A percentile compares a stretch with the other conserved stretches of the same genome.
These are phyloP conservation scores for Sisyra terminalis DNA, from an alignment of 2,888 invertebrate genomes.

Conservation along the genomic window DNA sequence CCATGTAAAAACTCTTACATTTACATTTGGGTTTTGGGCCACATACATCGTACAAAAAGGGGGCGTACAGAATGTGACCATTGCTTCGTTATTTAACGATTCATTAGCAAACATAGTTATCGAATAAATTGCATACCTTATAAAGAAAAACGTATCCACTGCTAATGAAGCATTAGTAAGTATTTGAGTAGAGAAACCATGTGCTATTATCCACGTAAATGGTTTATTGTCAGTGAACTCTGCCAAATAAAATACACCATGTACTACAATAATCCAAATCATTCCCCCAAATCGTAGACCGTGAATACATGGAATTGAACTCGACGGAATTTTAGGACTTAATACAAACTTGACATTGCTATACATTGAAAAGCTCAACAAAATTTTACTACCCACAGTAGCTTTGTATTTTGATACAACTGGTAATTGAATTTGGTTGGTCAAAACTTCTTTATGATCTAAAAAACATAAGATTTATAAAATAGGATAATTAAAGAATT, in stretches of 20 bases:
- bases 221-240: slow-evolving; percentile 25
- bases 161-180: slow-evolving; percentile 28
- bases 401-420: slow-evolving; percentile 11
- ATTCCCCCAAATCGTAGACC: slow-evolving; percentile 35
- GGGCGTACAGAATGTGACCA: too few relatives aligned
- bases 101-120: too few relatives aligned
- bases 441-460: too few relatives aligned
- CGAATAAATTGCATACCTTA: slow-evolving; percentile 20
- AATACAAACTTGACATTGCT: slow-evolving; percentile 28
- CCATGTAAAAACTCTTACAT: too few relatives aligned
- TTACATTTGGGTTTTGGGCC: too few relatives aligned
- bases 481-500: too few relatives aligned
- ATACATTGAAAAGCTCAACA: slow-evolving; percentile 32
- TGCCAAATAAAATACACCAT: slow-evolving; percentile 27
- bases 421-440: too few relatives aligned
- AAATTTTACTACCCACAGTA: slow-evolving; percentile 15
- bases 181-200: slow-evolving; percentile 23
- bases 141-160: slow-evolving; percentile 31
- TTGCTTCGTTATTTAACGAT: too few relatives aligned
- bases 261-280: slow-evolving; percentile 37
- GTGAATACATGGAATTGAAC: slow-evolving; percentile 27
- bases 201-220: slow-evolving; percentile 21
- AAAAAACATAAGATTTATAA: too few relatives aligned
- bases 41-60: too few relatives aligned
- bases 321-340: slow-evolving; percentile 20